phyloP scores from a whole-genome alignment of 2,797 vertebrate genomes.

The Okamejei kenojei region DNA sequence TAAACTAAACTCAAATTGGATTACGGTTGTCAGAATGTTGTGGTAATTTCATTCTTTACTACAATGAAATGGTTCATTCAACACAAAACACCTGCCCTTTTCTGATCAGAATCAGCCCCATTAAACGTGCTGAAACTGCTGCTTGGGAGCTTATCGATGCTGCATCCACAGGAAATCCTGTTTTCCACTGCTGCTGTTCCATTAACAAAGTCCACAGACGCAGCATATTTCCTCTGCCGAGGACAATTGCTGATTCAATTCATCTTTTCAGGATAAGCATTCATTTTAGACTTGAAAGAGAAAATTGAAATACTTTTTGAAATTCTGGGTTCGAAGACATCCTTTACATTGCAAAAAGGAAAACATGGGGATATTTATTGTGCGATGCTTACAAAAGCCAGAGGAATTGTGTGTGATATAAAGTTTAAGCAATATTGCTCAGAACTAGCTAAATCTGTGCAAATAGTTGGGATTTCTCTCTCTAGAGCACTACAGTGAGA shows the following conservation, averaged over 20 bases:
- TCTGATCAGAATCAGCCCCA: background rate
- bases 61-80: background rate
- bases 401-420: background rate
- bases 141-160: conserved; percentile 18
- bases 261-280: background rate
- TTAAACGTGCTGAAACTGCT: background rate
- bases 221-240: conserved; percentile 10
- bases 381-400: background rate
- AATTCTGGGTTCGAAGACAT: background rate
- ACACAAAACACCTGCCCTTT: background rate
- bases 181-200: conserved; percentile 30
- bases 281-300: background rate
- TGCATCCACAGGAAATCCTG: conserved; percentile 39
- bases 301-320: conserved; percentile 8
- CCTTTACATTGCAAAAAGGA: background rate
- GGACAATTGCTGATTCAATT: conserved; percentile 23
- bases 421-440: background rate
- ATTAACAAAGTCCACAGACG: background rate
- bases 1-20: background rate
- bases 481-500: background rate
- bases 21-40: background rate
- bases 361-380: background rate
- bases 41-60: background rate
- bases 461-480: background rate
- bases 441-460: background rate